Evolutionary conservation across 1,140 invertebrate genomes (phyloP), one percentile per base, ranked within the genome.

Genomic region (Metaphire vulgaris): DNA sequence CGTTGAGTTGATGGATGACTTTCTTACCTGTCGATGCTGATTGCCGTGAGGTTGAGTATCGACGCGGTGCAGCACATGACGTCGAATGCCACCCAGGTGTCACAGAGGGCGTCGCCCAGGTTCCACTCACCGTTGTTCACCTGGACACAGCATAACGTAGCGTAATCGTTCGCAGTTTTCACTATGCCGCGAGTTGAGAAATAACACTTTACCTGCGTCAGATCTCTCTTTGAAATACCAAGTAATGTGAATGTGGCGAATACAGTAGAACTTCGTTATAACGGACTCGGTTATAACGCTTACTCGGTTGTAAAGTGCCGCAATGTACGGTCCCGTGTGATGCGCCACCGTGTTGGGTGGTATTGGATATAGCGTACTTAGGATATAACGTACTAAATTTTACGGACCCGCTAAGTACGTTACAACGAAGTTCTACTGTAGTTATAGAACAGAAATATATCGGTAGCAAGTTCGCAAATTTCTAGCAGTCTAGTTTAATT

Each of bases 41-140:
- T 81, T 32, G 77, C 78, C 66, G 76, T 78, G 28, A 81, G 32
- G 70, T 81, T 81, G 1, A 81, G 69, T 72, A 81, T 81, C 6
- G 77, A 79, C 1, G 80, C 78, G 0, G 81, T 81, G 71, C 81
- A 81, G n/a, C 79, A 67, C 41, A 81, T 66, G 14, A 81, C 80
- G 72, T 82, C 81, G 31, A 76, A 79, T n/a, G 76, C 77, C 12
- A 81, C 77, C 78, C 77, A 82, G 1, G 80, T 33, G 66, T 95
- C 92, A 86, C 94, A 96, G 78, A 94, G 90, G 88, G 72, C 93
- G 92, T 78, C 95, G 94, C 78, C 90, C 2, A 76, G 64, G n/a
- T 34, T 26, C 75, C 75, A 78, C 28, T 31, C 64, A 29, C 68
- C 76, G 67, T 56, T 56, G 21, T 56, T 56, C 41, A 56, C 41